A percentile compares a stretch with the other conserved stretches of the same genome.
Conservation (phyloP, 2,113 vertebrate genomes). For the Crypturellus undulatus region DNA sequence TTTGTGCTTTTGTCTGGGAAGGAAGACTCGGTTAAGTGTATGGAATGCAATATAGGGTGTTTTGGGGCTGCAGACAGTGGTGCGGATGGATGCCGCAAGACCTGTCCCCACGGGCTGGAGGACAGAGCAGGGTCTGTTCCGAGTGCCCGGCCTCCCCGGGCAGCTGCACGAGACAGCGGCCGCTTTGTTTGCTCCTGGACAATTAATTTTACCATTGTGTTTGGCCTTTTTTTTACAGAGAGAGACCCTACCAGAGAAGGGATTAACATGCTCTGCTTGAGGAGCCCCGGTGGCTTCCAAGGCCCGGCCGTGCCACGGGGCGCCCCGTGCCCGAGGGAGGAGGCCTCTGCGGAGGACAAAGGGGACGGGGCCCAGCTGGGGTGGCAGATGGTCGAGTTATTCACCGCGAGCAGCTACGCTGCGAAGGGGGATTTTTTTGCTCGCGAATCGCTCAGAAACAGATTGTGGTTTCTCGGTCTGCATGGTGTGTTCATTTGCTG, state of each 20-base stretch:
- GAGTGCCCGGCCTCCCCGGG: not conserved
- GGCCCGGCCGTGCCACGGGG: fast-evolving
- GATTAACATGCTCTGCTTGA: not conserved
- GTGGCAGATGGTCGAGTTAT: constrained; percentile 58
- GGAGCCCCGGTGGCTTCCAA: not conserved
- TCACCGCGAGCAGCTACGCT: constrained; percentile 13
- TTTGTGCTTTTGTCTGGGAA: not conserved
- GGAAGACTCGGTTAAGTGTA: not conserved
- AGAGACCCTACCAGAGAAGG: not conserved
- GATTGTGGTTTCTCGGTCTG: constrained; percentile 36
- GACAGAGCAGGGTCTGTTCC: constrained; percentile 49
- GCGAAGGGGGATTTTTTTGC: not conserved
- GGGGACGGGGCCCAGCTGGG: constrained; percentile 22
- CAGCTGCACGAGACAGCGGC: not conserved
- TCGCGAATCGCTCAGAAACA: constrained; percentile 16
- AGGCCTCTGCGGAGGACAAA: not conserved
- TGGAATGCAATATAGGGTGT: not conserved
- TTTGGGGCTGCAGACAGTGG: not conserved
- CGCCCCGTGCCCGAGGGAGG: not conserved
- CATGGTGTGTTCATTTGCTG: not conserved
- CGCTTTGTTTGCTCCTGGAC: not conserved
- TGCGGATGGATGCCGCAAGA: not conserved
- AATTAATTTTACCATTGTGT: constrained; percentile 19
- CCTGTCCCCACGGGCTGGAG: not conserved
- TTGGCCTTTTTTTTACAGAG: not conserved